Evolutionary conservation across 2,113 vertebrate species (phyloP), one percentile per base, ranked within the genome.

Genomic region (Centropristis striata): DNA sequence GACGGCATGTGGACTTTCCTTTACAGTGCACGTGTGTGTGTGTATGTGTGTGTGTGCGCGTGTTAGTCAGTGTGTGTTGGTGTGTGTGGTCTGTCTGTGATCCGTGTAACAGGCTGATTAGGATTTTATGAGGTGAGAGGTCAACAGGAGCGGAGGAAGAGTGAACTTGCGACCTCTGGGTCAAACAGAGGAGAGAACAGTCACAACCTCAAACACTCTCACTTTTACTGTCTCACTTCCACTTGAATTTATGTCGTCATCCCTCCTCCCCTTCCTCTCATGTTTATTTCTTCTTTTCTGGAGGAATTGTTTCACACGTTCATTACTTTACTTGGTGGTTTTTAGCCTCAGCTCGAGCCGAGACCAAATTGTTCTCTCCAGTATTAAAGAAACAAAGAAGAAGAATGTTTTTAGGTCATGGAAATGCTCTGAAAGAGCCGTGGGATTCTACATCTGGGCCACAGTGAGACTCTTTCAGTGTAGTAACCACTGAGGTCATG

Each of bases 51-150:
- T 27, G 37, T 66, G 37, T 64, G 61, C 15, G 46, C 50, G 27
- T 28, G 23, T 67, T 13, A 6, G 44, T 50, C 28, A 27, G 50
- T 51, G 75, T 78, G 74, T 81, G 37, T 76, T 32, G 32, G 86
- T 77, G 80, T 85, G 77, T 68, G 84, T 85, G 77, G 72, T 76
- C 71, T 63, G 74, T 80, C 60, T 63, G 55, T 75, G 80, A 87
- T 73, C 84, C 88, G 18, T 90, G 85, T 92, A 90, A 94, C 90
- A 81, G 88, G 79, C 61, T 72, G 80, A 87, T 92, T 88, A 82
- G 83, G 80, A 42, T 69, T 92, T 94, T 90, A 92, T 67, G 80
- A 84, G 93, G 88, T 93, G 79, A 90, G 36, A 85, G 90, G 88
- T 94, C 91, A 93, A 85, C 86, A 85, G 84, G 63, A 92, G 88